These are phyloP conservation scores for Drosophila emarginata DNA, from an alignment of 2,888 invertebrate genomes.

Conservation along the genomic window DNA sequence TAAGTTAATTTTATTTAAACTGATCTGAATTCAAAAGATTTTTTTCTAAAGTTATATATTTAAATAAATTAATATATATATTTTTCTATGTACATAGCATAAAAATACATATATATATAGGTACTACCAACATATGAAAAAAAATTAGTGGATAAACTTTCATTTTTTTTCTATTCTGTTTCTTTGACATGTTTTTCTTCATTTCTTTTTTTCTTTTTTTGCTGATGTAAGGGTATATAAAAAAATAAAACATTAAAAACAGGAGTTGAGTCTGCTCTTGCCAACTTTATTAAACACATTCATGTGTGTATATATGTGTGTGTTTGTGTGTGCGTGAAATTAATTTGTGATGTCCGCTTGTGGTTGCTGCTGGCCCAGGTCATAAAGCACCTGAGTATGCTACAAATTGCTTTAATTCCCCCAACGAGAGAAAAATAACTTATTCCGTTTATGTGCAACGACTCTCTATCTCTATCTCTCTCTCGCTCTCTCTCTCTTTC, in stretches of 20 bases:
- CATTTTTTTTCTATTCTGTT: not conserved
- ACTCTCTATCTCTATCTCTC: constrained; percentile 16
- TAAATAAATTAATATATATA: too few species aligned
- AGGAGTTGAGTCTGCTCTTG: constrained; percentile 1
- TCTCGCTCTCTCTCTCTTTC: not conserved
- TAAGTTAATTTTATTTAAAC: too few species aligned
- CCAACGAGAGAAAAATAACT: constrained; percentile 55
- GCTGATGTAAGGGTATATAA: not conserved
- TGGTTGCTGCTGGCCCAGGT: constrained; percentile 28
- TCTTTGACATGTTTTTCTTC: too few species aligned
- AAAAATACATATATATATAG: too few species aligned
- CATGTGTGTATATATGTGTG: constrained; percentile 1
- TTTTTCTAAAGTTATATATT: too few species aligned
- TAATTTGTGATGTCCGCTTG: constrained; percentile 55
- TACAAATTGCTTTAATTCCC: constrained; percentile 69
- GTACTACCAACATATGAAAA: too few species aligned
- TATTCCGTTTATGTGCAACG: constrained; percentile 59
- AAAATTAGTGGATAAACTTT: not conserved
- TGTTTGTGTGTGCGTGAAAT: constrained; percentile 45
- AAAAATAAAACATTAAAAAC: constrained; percentile 9
- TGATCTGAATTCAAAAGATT: too few species aligned
- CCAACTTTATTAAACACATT: constrained; percentile 11
- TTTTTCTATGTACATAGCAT: too few species aligned
- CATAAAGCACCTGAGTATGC: constrained; percentile 50
- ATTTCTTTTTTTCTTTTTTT: not conserved